A percentile compares a stretch with the other conserved stretches of the same genome.
Conservation (phyloP, 2,888 invertebrate genomes). For the Drosophila ustulata region DNA sequence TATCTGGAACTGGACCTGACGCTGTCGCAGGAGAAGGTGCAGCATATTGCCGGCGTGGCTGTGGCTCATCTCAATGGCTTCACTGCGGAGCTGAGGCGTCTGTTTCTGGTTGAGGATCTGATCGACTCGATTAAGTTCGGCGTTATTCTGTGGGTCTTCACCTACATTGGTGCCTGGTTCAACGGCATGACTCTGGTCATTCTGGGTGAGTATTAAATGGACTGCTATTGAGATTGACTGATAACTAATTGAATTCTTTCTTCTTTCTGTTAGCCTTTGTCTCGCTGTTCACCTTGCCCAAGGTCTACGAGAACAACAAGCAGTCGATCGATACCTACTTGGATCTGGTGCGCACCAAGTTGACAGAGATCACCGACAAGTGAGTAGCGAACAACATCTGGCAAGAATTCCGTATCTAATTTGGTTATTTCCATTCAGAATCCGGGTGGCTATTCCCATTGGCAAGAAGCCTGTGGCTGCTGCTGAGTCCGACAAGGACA, state of each 20-base stretch:
- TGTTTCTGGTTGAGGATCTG: constrained; percentile 98
- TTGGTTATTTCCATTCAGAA: constrained; percentile 86
- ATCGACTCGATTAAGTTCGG: constrained; percentile 98
- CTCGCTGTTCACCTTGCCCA: constrained; percentile 97
- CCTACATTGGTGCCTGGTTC: constrained; percentile 99
- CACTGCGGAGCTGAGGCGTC: constrained; percentile 92
- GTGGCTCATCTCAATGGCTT: constrained; percentile 95
- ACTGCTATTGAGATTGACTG: too few relatives aligned
- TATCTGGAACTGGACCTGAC: constrained; percentile 95
- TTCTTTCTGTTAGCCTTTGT: constrained; percentile 91
- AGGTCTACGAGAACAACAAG: constrained; percentile 98
- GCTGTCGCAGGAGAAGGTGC: constrained; percentile 96
- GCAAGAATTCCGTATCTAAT: neutral
- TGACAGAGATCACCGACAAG: constrained; percentile 95
- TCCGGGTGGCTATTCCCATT: constrained; percentile 94
- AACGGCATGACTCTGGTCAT: constrained; percentile 99
- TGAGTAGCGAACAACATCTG: constrained; percentile 85
- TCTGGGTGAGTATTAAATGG: constrained; percentile 88
- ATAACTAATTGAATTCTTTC: neutral
- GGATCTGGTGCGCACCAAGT: constrained; percentile 93
- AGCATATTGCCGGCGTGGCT: constrained; percentile 93
- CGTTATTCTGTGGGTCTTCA: constrained; percentile 97
- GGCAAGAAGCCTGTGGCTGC: constrained; percentile 90
- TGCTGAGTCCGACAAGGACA: constrained; percentile 91
- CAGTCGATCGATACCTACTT: constrained; percentile 96